Percentiles rank a stretch among this genome's conserved stretches.
Evolutionary conservation across 2,797 vertebrate species (phyloP).

Genomic region (Halcyon smyrnensis): DNA sequence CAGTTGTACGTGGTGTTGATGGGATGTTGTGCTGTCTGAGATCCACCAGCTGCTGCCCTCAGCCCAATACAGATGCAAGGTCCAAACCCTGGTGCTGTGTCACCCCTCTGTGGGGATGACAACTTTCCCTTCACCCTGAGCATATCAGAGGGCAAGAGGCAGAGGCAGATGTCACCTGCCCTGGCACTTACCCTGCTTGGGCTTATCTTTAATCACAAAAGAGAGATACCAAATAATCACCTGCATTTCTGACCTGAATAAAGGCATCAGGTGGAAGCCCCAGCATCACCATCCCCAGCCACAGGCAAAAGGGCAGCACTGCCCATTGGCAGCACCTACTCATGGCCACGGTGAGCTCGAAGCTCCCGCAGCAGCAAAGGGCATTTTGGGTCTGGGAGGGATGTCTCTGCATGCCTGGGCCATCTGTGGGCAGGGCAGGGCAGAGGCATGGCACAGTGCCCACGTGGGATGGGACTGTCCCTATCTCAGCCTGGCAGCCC

Average conservation of each 20-base stretch:
- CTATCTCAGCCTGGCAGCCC: neutral
- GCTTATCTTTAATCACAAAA: neutral
- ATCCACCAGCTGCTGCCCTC: neutral
- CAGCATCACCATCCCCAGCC: neutral
- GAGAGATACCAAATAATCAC: neutral
- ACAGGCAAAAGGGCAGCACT: fast-evolving
- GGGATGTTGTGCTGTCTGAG: neutral
- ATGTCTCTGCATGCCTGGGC: neutral
- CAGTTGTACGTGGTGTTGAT: neutral
- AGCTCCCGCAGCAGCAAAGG: fast-evolving
- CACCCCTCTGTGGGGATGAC: fast-evolving
- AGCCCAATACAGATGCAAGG: fast-evolving
- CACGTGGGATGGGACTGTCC: fast-evolving
- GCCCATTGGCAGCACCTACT: neutral
- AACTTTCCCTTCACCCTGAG: neutral
- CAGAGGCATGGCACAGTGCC: neutral
- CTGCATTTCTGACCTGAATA: neutral
- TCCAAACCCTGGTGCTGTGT: neutral
- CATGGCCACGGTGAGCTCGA: fast-evolving
- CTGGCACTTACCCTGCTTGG: neutral
- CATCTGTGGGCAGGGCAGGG: neutral
- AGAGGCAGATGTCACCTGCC: neutral
- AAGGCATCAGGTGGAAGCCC: neutral
- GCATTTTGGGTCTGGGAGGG: neutral
- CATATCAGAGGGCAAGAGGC: fast-evolving